Evolutionary conservation across 2,888 invertebrate genomes (phyloP), one percentile per base, ranked within the genome.

Genomic region (Salpingus planirostris): DNA sequence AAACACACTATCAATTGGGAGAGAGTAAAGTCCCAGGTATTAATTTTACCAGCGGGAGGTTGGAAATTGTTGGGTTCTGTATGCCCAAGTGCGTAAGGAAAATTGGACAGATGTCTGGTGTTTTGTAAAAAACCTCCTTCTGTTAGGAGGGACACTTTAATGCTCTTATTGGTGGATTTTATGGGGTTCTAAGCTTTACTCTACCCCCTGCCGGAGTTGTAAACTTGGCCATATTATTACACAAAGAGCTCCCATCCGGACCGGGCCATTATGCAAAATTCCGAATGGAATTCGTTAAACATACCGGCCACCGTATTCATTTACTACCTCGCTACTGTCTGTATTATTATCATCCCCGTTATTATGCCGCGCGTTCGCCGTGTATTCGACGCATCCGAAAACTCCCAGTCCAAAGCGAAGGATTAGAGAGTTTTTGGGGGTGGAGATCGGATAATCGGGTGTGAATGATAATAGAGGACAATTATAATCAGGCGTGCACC

Each of bases 41-140:
- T 39, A 39, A 35, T 36, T 39, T 36, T n/a, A 35, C 26, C 39
- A 27, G 36, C 39, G 26, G 39, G 39, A 36, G 39, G 27, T 36
- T 21, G 14, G 27, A 24, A 24, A 11, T 29, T 27, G 34, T 34
- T 26, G 32, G 24, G 27, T 14, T 33, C 14, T 33, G 26, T 22
- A 25, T 25, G n/a, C n/a, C n/a, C n/a, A n/a, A n/a, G n/a, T n/a
- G n/a, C n/a, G n/a, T 12, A 29, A 29, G 28, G 21, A 32, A 39
- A 45, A 41, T 37, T 39, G 40, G 37, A 45, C 45, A 45, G 45
- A 45, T 45, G 45, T 43, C 36, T 35, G 24, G 31, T 38, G 31
- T 40, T 35, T 37, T 35, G 33, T 38, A 36, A 43, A 38, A 39
- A 37, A 38, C 39, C 41, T 37, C 40, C 33, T 40, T 44, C 33